Evolutionary conservation across 1,140 invertebrate genomes (phyloP), one percentile per base, ranked within the genome.

Genomic region (Araneus ventricosus): DNA sequence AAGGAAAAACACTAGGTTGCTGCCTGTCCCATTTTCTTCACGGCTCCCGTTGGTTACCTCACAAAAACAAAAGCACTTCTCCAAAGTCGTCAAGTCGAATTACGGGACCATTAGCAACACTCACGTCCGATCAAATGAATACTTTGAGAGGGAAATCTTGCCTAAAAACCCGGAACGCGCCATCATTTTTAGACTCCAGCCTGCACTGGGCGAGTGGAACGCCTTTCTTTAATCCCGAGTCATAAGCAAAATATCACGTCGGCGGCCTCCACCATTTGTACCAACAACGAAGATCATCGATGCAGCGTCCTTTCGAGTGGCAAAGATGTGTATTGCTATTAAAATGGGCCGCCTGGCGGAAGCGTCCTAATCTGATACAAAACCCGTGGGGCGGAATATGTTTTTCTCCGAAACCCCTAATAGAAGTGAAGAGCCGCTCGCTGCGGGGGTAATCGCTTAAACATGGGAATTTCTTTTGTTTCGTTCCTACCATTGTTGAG

Each of bases 41-140:
- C 5, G n/a, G 67, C 17, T 75, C 67, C 41, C 67, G 10, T 20
- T 37, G 17, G 20, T 75, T 61, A 6, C 84, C 22, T 4, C 34
- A 5, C 84, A 37, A 34, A 57, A 59, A 61, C 84, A 86, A 86
- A 61, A 59, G 4, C 2, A 22, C 14, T 27, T 37, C n/a, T 45
- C 45, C 41, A 85, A 20, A 22, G 30, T 75, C 45, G 41, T 79
- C 75, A 34, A 67, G 14, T 27, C 14, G 57, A 90, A 92, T 92
- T 92, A 92, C 52, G 39, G 10, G 52, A 85, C 90, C 90, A 92
- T 92, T 92, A 92, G 90, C 57, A 37, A 86, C 90, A 92, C 90
- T 92, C 90, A 92, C 90, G 90, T 92, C 59, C 82, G 2, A 82
- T 52, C 59, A 92, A 67, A 92, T 92, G 63, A 86, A 86, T 86